Evolutionary conservation across 2,113 vertebrate species (phyloP).

Genomic region (Psilopsiagon aymara): DNA sequence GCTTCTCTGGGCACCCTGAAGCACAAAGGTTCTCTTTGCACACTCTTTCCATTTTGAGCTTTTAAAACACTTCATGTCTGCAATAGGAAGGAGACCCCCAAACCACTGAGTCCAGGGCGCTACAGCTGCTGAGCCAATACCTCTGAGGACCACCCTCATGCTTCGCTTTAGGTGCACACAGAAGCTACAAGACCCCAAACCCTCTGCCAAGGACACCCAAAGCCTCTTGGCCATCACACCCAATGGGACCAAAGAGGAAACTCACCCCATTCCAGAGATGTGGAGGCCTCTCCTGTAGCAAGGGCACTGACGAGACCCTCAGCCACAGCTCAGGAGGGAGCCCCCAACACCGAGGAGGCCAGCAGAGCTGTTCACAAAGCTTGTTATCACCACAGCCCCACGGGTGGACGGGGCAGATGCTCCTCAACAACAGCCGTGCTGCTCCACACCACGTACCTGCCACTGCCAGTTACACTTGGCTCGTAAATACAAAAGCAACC

Average conservation of each 20-base stretch:
- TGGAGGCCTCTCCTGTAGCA: not conserved
- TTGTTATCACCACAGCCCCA: fast-evolving
- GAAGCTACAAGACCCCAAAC: not conserved
- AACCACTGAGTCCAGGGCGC: not conserved
- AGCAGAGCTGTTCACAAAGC: not conserved
- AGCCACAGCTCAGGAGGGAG: fast-evolving
- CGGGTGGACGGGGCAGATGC: not conserved
- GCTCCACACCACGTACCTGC: not conserved
- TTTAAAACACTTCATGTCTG: not conserved
- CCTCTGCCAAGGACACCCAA: not conserved
- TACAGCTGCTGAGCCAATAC: not conserved
- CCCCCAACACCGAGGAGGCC: not conserved
- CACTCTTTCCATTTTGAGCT: not conserved
- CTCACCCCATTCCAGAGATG: not conserved
- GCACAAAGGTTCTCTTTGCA: fast-evolving
- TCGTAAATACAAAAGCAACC: not conserved
- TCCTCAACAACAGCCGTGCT: not conserved
- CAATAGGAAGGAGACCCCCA: not conserved
- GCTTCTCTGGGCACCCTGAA: not conserved
- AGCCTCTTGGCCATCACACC: not conserved
- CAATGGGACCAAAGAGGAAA: not conserved
- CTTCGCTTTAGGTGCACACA: not conserved
- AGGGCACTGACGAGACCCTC: not conserved
- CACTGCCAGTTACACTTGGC: not conserved
- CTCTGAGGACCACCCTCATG: not conserved